phyloP scores from a whole-genome alignment of 2,797 vertebrate genomes.

The Ataeniobius toweri region DNA sequence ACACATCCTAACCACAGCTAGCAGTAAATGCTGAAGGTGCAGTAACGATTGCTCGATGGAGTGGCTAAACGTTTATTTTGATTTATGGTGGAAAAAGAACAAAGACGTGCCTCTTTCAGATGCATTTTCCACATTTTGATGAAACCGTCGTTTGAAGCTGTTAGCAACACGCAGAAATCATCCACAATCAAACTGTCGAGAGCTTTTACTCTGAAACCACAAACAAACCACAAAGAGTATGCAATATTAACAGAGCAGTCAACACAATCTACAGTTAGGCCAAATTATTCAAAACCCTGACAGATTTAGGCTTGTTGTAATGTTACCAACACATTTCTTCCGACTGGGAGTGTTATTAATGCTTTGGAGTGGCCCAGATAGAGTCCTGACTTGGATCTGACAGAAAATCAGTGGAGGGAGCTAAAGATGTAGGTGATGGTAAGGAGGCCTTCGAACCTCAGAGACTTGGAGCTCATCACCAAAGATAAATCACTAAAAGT shows the following conservation, averaged over 20 bases:
- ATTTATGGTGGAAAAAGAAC: not conserved
- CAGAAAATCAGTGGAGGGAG: not conserved
- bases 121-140: constrained; percentile 93
- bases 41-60: not conserved
- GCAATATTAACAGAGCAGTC: not conserved
- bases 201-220: constrained; percentile 87
- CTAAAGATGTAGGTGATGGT: not conserved
- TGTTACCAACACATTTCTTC: not conserved
- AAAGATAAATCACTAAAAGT: not conserved
- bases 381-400: not conserved
- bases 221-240: not conserved
- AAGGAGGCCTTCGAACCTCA: not conserved
- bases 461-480: not conserved
- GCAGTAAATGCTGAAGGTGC: not conserved
- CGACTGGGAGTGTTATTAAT: not conserved
- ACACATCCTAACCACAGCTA: not conserved
- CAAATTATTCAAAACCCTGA: not conserved
- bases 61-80: not conserved
- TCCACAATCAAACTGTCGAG: constrained; percentile 84
- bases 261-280: not conserved
- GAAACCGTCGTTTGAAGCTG: constrained; percentile 95
- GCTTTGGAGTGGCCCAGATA: not conserved
- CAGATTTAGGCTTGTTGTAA: not conserved
- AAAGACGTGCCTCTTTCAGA: constrained; percentile 79
- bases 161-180: constrained; percentile 85